These are phyloP conservation scores for Glaucidium brasilianum DNA, from an alignment of 2,113 vertebrate genomes.

Conservation along the genomic window DNA sequence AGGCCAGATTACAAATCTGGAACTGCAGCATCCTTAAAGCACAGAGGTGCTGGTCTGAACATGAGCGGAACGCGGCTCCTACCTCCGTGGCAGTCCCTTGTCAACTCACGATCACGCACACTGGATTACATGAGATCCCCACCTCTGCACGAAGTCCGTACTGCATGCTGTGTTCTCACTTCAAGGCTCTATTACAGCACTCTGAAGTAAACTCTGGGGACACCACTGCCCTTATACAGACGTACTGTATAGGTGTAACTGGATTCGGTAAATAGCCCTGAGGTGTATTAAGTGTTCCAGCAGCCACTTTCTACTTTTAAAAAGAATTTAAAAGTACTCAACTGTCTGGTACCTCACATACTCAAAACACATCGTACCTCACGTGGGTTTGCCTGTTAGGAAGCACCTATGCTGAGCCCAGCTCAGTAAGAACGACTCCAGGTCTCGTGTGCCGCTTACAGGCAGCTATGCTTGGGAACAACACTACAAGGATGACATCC, in stretches of 20 bases:
- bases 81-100: not conserved
- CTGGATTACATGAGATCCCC: not conserved
- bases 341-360: conserved; percentile 1
- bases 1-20: not conserved
- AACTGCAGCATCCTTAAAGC: not conserved
- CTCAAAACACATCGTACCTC: not conserved
- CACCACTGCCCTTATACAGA: not conserved
- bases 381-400: not conserved
- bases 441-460: not conserved
- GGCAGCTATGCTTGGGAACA: conserved; percentile 10
- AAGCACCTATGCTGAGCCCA: conserved; percentile 20
- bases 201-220: not conserved
- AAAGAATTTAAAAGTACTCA: conserved; percentile 26
- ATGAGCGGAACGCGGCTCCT: not conserved
- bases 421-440: conserved; percentile 39
- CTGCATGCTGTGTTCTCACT: not conserved
- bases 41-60: not conserved
- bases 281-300: conserved; percentile 19
- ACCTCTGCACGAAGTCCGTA: not conserved
- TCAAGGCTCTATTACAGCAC: not conserved
- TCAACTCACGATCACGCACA: not conserved
- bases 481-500: not conserved
- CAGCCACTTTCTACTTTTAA: not conserved
- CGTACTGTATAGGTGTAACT: not conserved
- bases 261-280: conserved; percentile 31